These are phyloP conservation scores for Nebria salina DNA, from an alignment of 2,888 invertebrate genomes.

Conservation along the genomic window DNA sequence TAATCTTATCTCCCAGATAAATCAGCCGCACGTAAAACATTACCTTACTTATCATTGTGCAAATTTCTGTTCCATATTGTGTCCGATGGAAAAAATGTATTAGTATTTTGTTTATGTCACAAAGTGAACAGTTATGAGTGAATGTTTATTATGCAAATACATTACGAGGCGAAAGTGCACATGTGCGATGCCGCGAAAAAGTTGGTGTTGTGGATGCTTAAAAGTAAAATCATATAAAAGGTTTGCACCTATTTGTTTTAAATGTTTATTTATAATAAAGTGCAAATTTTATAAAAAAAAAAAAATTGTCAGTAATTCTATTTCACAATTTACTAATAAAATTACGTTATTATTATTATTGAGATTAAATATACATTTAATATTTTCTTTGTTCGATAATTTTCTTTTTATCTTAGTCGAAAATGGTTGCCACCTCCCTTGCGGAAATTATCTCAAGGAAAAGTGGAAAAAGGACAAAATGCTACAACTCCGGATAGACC, in stretches of 20 bases:
- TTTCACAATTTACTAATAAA: background rate
- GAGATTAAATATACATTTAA: conserved; percentile 21
- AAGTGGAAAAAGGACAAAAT: conserved; percentile 78
- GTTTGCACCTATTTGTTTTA: background rate
- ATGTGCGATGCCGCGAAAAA: background rate
- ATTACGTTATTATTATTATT: background rate
- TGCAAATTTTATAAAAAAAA: too few relatives aligned
- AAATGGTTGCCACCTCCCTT: conserved; percentile 91
- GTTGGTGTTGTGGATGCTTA: background rate
- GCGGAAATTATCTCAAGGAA: conserved; percentile 88
- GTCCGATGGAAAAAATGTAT: background rate
- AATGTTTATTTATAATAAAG: too few relatives aligned
- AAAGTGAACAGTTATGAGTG: conserved; percentile 27
- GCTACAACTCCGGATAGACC: conserved; percentile 65
- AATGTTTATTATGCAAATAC: conserved; percentile 34
- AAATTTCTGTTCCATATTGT: background rate
- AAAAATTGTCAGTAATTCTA: background rate
- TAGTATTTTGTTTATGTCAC: background rate
- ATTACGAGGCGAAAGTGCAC: background rate
- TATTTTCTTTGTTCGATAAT: conserved; percentile 45
- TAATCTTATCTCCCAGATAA: background rate
- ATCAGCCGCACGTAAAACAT: background rate
- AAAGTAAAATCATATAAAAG: background rate
- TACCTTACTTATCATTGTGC: background rate
- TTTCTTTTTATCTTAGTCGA: conserved; percentile 68